Evolutionary conservation across 2,797 vertebrate species (phyloP).

Genomic region (Cynodonichthys magdalenae): DNA sequence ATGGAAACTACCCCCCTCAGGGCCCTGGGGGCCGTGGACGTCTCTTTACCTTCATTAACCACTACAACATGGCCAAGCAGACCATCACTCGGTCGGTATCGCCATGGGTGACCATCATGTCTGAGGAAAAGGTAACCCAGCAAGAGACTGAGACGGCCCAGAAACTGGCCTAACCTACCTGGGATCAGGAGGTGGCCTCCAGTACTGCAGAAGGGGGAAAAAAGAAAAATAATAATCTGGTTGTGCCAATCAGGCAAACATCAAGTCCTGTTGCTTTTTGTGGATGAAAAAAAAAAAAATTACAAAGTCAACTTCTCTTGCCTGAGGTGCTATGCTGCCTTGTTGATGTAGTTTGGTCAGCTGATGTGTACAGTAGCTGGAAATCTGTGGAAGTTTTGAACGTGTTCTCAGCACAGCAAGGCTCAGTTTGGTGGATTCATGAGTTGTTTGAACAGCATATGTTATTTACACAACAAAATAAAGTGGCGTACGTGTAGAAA

Average conservation of each 20-base stretch:
- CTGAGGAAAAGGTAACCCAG: slow-evolving; percentile 93
- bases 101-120: slow-evolving; percentile 94
- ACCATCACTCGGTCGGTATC: slow-evolving; percentile 92
- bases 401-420: slow-evolving; percentile 36
- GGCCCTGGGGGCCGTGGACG: slow-evolving; percentile 89
- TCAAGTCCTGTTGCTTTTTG: slow-evolving; percentile 43
- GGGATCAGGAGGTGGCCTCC: slow-evolving; percentile 37
- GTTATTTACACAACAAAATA: slow-evolving; percentile 62
- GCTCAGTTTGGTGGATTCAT: slow-evolving; percentile 36
- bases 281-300: slow-evolving; percentile 30
- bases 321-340: slow-evolving; percentile 53
- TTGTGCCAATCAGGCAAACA: slow-evolving; percentile 76
- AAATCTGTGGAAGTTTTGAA: slow-evolving; percentile 39
- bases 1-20: slow-evolving; percentile 91
- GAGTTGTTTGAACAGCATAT: slow-evolving; percentile 75
- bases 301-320: slow-evolving; percentile 30
- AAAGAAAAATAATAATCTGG: slow-evolving; percentile 34
- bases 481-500: slow-evolving; percentile 49
- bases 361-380: slow-evolving; percentile 48
- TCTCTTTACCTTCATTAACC: slow-evolving; percentile 94
- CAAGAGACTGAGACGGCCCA: slow-evolving; percentile 93
- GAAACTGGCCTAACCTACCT: slow-evolving; percentile 86
- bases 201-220: slow-evolving; percentile 34
- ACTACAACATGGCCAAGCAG: slow-evolving; percentile 95
- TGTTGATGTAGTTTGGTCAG: slow-evolving; percentile 52